These are phyloP conservation scores for Sylvilagus floridanus DNA, from an alignment of 2,797 vertebrate species.

Conservation along the genomic window DNA sequence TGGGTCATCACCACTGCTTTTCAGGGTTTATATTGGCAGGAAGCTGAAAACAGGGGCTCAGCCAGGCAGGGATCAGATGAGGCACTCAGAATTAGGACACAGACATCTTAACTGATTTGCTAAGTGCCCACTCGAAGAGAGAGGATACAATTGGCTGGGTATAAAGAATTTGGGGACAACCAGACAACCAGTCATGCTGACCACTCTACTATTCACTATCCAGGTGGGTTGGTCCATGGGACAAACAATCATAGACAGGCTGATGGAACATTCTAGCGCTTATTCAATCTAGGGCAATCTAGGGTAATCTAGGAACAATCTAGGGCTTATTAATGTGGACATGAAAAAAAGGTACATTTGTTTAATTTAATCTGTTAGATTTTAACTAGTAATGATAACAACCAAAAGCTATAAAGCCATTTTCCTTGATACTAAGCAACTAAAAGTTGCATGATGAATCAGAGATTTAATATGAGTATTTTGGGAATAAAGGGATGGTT, in stretches of 20 bases:
- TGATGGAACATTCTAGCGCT: neutral
- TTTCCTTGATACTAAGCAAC: neutral
- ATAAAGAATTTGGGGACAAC: neutral
- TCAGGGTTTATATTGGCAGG: no score
- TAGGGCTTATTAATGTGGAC: neutral
- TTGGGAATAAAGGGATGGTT: neutral
- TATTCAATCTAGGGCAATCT: neutral
- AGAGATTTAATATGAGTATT: neutral
- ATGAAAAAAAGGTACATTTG: no score
- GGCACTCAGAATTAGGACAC: no score
- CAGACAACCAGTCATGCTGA: neutral
- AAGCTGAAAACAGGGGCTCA: no score
- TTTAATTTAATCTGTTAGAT: no score
- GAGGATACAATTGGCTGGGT: neutral
- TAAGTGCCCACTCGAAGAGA: neutral
- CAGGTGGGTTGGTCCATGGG: neutral
- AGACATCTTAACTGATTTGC: no score
- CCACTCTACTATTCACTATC: neutral
- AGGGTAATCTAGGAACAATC: neutral
- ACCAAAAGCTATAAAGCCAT: neutral
- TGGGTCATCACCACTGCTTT: no score
- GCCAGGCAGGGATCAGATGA: no score
- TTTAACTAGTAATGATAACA: slow-evolving; percentile 10
- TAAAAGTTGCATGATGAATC: neutral
- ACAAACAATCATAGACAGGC: neutral